Base-by-base conservation (phyloP, 2,888 invertebrate genomes). In the Neria commutata region DNA sequence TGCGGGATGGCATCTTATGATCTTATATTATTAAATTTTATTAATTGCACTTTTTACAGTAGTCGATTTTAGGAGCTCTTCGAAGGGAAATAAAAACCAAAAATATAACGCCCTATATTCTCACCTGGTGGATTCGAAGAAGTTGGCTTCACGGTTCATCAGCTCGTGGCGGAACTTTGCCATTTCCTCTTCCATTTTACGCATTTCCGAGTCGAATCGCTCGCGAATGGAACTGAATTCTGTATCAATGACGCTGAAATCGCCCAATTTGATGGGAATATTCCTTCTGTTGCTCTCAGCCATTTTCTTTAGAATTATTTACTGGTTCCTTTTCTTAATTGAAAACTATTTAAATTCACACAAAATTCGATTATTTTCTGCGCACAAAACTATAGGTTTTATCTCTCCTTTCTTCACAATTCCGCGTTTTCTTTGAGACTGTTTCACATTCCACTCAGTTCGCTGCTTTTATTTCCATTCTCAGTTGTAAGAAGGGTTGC, bases 111-210 rank as follows among this genome's bases (percentile, higher is more conserved):
- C n/a, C n/a, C 54, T 61, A 10, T 62, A 48, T 56, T 78, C 69
- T 79, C 88, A 94, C 93, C 93, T 93, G 74, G 92, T 91, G 82
- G 89, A 91, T 85, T 92, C 92, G 84, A 94, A 94, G 86, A 94
- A 93, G 79, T 93, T 92, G 78, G 92, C 91, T 83, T 95, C 95
- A 78, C 93, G 89, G 83, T 93, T 94, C 90, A 95, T 92, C 67
- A 95, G 86, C 82, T 95, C 94, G 69, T 92, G 91, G 74, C 95
- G 88, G 85, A 95, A 95, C 85, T 91, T 91, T 82, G 91, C 90
- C 97, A 97, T 97, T 85, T 97, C 97, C 77, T 96, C 96, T 85
- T 98, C 97, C 94, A 98, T 97, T 85, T 95, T 94, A 77, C 91
- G 88, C 97, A 98, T 97, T 87, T 98, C 97, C 67, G 91, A 90